Conservation (phyloP, 64 coral and sea anemone genomes). For the Astreopora myriophthalma region DNA sequence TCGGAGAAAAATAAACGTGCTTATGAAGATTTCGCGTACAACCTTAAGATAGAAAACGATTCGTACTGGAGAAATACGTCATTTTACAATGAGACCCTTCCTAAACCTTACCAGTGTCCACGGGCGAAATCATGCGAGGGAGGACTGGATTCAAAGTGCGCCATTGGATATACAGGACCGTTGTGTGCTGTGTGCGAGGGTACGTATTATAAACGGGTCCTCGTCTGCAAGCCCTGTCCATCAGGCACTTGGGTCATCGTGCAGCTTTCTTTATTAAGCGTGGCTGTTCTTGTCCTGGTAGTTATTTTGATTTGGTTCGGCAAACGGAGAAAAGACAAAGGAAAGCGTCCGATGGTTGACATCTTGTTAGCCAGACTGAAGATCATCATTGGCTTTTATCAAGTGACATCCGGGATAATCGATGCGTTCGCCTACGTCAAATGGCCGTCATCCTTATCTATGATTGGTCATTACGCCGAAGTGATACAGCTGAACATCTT, state of each 20-base stretch:
- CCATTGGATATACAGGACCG: slow-evolving; percentile 28
- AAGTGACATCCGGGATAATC: background rate
- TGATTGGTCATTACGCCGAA: background rate
- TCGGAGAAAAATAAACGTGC: background rate
- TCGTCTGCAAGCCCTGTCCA: background rate
- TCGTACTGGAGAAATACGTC: background rate
- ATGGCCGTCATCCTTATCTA: background rate
- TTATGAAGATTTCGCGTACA: background rate
- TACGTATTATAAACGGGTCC: slow-evolving; percentile 2
- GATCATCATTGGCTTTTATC: slow-evolving; percentile 57
- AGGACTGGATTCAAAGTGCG: slow-evolving; percentile 15
- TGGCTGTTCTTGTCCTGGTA: background rate
- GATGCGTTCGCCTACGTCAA: background rate
- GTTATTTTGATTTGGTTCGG: background rate
- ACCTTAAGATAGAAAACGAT: slow-evolving; percentile 12
- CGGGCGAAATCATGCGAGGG: slow-evolving; percentile 35
- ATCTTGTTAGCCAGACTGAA: slow-evolving; percentile 26
- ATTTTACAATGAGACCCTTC: background rate
- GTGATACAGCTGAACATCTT: slow-evolving; percentile 34
- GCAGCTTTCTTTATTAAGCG: background rate
- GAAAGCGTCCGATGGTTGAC: background rate
- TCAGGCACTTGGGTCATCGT: background rate
- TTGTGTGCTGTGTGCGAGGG: slow-evolving; percentile 21
- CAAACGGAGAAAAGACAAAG: background rate
- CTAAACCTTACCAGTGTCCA: slow-evolving; percentile 18